A percentile compares a stretch with the other conserved stretches of the same genome.
phyloP scores from a whole-genome alignment of 2,113 vertebrate genomes.

The Gorilla gorilla region DNA sequence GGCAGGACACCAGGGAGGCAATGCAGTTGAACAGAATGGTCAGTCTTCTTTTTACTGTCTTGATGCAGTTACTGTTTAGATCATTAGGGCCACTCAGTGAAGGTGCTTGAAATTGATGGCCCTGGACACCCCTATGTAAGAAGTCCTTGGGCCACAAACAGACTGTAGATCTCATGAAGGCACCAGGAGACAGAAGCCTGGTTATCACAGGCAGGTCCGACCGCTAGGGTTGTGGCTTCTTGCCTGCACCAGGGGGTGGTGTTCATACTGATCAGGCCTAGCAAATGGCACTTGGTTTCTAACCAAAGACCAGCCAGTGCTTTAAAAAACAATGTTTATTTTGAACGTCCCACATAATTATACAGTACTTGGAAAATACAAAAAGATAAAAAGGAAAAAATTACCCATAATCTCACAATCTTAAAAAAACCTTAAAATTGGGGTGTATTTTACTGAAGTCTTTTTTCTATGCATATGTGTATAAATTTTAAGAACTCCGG shows the following conservation, averaged over 20 bases:
- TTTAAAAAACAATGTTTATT: not conserved
- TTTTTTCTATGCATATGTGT: not conserved
- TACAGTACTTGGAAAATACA: not conserved
- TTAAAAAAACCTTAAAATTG: not conserved
- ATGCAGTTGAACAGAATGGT: not conserved
- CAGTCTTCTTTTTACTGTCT: not conserved
- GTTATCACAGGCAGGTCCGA: not conserved
- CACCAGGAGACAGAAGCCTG: not conserved
- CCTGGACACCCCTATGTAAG: not conserved
- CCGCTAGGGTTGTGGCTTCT: not conserved
- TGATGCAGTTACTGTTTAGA: not conserved
- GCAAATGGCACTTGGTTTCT: not conserved
- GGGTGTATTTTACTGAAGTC: not conserved
- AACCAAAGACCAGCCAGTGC: not conserved
- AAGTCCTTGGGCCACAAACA: not conserved
- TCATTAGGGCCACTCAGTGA: not conserved
- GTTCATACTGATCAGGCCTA: not conserved
- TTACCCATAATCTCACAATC: not conserved
- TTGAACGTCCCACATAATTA: not conserved
- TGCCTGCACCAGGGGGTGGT: not conserved
- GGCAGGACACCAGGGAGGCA: not conserved
- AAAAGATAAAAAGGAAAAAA: not conserved
- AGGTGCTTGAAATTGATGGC: not conserved
- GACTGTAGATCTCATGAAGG: accelerated
- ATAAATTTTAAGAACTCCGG: not conserved